Conservation (phyloP, 2,797 vertebrate species). For the Phalloptychus januarius region DNA sequence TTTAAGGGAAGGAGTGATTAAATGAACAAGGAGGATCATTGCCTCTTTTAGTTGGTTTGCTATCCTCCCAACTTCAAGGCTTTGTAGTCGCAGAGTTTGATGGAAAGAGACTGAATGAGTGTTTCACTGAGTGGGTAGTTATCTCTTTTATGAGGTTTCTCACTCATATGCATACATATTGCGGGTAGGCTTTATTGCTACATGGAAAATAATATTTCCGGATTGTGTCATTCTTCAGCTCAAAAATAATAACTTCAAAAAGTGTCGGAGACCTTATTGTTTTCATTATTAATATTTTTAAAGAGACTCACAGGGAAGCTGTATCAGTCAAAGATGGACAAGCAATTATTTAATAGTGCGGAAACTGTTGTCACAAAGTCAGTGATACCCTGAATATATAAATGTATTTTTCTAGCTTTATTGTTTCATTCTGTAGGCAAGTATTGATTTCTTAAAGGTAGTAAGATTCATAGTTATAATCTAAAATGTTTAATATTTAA, state of each 20-base stretch:
- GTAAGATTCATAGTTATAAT: slow-evolving; percentile 6
- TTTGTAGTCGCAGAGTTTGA: slow-evolving; percentile 47
- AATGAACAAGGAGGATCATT: slow-evolving; percentile 38
- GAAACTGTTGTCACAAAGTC: slow-evolving; percentile 10
- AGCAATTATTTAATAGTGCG: not conserved
- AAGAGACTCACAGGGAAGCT: not conserved
- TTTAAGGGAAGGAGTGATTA: slow-evolving; percentile 55
- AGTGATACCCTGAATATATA: slow-evolving; percentile 16
- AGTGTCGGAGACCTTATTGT: slow-evolving; percentile 28
- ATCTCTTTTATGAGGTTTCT: slow-evolving; percentile 62
- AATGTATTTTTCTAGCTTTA: slow-evolving; percentile 30
- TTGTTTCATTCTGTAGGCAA: slow-evolving; percentile 7
- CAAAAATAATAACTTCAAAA: slow-evolving; percentile 34
- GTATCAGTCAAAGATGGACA: slow-evolving; percentile 18
- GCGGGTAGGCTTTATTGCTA: slow-evolving; percentile 38
- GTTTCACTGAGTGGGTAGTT: slow-evolving; percentile 54
- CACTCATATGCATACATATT: slow-evolving; percentile 68
- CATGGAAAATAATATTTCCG: slow-evolving; percentile 26
- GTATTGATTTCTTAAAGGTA: slow-evolving; percentile 14
- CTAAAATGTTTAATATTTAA: slow-evolving; percentile 30
- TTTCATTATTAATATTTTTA: slow-evolving; percentile 14
- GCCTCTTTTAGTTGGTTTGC: slow-evolving; percentile 36
- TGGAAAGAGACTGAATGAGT: slow-evolving; percentile 47
- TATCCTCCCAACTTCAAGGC: slow-evolving; percentile 48
- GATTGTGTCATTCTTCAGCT: slow-evolving; percentile 34